Conservation (phyloP, 2,113 vertebrate species). For the Crotalus tigris region DNA sequence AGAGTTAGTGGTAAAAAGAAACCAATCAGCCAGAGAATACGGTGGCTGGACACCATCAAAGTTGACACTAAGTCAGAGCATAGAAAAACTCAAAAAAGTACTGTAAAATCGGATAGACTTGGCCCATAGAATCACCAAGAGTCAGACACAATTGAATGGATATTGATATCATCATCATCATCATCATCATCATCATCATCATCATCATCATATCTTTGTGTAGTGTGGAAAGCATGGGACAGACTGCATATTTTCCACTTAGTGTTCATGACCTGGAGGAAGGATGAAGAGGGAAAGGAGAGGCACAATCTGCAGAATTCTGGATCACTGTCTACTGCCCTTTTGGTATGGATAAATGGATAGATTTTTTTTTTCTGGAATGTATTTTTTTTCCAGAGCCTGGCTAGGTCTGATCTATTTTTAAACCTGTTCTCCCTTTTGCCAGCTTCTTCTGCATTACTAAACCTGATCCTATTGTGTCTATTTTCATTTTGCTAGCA, state of each 20-base stretch:
- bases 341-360: background rate
- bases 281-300: background rate
- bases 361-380: background rate
- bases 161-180: too few species aligned
- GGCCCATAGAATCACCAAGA: too few species aligned
- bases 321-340: background rate
- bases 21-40: too few species aligned
- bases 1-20: too few species aligned
- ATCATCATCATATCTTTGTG: too few species aligned
- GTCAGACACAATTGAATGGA: too few species aligned
- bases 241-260: background rate
- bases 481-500: background rate
- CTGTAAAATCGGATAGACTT: too few species aligned
- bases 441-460: background rate
- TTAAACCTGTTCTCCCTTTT: background rate
- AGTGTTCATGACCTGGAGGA: background rate
- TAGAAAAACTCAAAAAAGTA: too few species aligned
- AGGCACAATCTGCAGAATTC: background rate
- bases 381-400: background rate
- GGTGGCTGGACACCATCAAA: too few species aligned
- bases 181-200: too few species aligned
- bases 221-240: background rate
- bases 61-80: too few species aligned
- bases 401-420: background rate
- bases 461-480: background rate